Conservation (phyloP, 35 echinoderm and acorn worm genomes). For the Hemicentrotus pulcherrimus region DNA sequence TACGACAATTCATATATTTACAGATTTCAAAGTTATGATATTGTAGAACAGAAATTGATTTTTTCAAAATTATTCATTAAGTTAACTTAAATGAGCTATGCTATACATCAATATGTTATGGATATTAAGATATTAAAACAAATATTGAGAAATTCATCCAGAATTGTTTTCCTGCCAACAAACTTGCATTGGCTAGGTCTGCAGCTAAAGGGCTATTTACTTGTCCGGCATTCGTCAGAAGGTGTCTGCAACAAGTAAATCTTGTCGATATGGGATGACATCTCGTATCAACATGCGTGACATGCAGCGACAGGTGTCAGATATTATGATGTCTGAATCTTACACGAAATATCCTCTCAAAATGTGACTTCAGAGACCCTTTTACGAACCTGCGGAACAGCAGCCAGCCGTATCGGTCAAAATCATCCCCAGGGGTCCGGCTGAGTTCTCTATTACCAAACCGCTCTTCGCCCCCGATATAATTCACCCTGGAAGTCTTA, state of each 20-base stretch:
- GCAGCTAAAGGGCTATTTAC: too few relatives aligned
- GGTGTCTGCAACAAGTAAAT: neutral
- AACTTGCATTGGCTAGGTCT: too few relatives aligned
- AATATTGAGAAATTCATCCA: too few relatives aligned
- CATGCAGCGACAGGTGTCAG: neutral
- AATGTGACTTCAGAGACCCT: neutral
- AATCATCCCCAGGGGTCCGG: constrained; percentile 8
- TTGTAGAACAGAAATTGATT: too few relatives aligned
- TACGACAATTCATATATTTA: too few relatives aligned
- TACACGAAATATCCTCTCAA: neutral
- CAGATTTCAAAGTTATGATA: too few relatives aligned
- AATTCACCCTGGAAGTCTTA: neutral
- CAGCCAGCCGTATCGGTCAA: constrained; percentile 30
- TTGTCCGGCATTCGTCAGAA: neutral
- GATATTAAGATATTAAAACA: too few relatives aligned
- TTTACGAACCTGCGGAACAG: constrained; percentile 9
- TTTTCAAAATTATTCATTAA: too few relatives aligned
- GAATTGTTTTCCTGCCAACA: too few relatives aligned
- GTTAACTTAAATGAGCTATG: too few relatives aligned
- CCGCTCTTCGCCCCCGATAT: neutral
- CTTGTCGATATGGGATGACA: neutral
- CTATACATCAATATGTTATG: too few relatives aligned
- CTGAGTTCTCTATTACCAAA: neutral
- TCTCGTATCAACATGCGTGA: neutral
- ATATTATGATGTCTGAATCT: neutral